Conservation (phyloP, 2,888 invertebrate species). For the Chaitophorus viminalis region DNA sequence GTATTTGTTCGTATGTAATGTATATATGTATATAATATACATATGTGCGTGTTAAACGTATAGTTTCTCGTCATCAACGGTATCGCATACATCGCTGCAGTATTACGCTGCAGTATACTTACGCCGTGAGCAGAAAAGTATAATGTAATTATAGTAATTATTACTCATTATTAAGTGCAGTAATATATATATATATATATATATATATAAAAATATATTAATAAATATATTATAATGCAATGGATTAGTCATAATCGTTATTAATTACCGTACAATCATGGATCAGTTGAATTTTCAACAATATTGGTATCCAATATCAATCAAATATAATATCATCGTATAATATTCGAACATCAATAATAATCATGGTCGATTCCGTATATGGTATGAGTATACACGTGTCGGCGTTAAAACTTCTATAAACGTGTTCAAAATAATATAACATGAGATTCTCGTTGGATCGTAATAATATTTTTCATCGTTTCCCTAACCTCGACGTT, state of each 20-base stretch:
- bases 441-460: not conserved
- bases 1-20: not conserved
- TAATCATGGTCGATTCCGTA: not conserved
- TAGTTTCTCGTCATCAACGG: not conserved
- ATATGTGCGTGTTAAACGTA: not conserved
- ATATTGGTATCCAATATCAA: not conserved
- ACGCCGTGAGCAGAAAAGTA: not conserved
- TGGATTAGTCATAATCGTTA: too few relatives aligned
- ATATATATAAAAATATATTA: too few relatives aligned
- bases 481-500: not conserved
- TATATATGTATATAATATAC: too few relatives aligned
- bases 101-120: not conserved
- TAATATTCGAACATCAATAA: too few relatives aligned
- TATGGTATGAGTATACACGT: not conserved
- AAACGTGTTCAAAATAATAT: not conserved
- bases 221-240: too few relatives aligned
- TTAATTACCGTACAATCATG: too few relatives aligned
- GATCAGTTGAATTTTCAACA: not conserved
- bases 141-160: too few relatives aligned
- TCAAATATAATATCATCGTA: not conserved
- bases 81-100: not conserved
- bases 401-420: not conserved
- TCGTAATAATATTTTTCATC: constrained; percentile 1
- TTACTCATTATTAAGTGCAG: too few relatives aligned
- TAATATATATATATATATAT: too few relatives aligned